phyloP scores from a whole-genome alignment of 2,888 invertebrate genomes.

The Hydropsyche betteni region DNA sequence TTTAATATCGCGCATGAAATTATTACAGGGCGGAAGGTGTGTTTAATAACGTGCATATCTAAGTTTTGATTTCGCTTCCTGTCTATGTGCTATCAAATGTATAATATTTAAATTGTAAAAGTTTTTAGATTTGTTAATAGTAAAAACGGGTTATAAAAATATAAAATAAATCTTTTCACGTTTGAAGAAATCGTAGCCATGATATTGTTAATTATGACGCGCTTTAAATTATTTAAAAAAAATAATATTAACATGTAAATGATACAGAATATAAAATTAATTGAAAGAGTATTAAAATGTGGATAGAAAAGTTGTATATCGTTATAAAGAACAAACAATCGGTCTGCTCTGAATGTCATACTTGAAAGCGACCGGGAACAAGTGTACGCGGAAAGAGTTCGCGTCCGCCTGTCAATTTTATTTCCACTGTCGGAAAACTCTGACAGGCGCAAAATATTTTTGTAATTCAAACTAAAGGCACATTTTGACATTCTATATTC shows the following conservation, averaged over 20 bases:
- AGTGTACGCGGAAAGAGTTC: constrained; percentile 22
- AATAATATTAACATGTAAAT: too few species aligned
- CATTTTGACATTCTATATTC: constrained; percentile 26
- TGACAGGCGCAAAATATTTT: constrained; percentile 41
- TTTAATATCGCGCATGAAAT: neutral
- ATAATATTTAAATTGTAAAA: too few species aligned
- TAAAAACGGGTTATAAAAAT: too few species aligned
- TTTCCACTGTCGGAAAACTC: constrained; percentile 43
- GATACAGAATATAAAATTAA: too few species aligned
- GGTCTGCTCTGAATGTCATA: neutral
- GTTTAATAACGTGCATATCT: neutral
- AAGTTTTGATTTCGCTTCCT: neutral
- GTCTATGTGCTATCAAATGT: too few species aligned
- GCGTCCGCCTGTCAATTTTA: constrained; percentile 47
- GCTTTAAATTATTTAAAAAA: too few species aligned
- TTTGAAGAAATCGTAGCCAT: too few species aligned
- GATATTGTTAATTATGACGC: too few species aligned
- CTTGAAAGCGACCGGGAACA: constrained; percentile 15
- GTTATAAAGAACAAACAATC: neutral
- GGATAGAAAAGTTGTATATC: too few species aligned
- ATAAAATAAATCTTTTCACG: too few species aligned
- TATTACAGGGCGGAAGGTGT: neutral
- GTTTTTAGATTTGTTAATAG: too few species aligned
- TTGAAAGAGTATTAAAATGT: too few species aligned
- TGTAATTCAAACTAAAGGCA: constrained; percentile 29